Evolutionary conservation across 2,113 vertebrate genomes (phyloP).

Genomic region (Labeo rohita): DNA sequence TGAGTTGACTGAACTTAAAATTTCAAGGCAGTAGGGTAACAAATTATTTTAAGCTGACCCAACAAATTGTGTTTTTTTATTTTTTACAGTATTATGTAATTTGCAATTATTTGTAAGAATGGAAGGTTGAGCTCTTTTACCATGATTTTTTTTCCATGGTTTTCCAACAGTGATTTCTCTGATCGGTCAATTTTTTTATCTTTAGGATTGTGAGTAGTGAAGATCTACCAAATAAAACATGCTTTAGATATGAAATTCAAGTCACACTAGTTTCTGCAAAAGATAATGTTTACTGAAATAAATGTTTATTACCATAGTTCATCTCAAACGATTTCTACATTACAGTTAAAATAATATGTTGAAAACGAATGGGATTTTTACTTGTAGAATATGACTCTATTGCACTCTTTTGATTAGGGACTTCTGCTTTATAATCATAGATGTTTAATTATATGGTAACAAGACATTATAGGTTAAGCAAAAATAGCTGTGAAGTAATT

Average conservation of each 20-base stretch:
- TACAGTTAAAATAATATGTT: neutral
- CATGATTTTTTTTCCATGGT: no score
- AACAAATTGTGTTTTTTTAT: no score
- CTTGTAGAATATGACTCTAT: neutral
- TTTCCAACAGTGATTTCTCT: no score
- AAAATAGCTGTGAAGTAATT: neutral
- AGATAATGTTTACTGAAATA: no score
- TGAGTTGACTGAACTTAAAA: no score
- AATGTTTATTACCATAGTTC: neutral
- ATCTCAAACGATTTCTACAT: neutral
- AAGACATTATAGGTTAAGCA: neutral
- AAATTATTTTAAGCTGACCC: no score
- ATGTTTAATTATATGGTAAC: neutral
- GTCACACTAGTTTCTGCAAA: neutral
- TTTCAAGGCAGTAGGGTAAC: no score
- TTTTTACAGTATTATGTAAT: no score
- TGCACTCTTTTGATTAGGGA: neutral
- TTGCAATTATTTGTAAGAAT: no score
- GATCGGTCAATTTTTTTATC: no score
- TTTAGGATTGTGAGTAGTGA: no score
- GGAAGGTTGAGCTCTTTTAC: no score
- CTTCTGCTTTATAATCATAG: neutral
- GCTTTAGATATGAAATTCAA: neutral
- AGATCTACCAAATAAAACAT: neutral
- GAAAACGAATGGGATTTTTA: neutral